Evolutionary conservation across 2,888 invertebrate genomes (phyloP), one percentile per base, ranked within the genome.

Genomic region (Tineola bisselliella): DNA sequence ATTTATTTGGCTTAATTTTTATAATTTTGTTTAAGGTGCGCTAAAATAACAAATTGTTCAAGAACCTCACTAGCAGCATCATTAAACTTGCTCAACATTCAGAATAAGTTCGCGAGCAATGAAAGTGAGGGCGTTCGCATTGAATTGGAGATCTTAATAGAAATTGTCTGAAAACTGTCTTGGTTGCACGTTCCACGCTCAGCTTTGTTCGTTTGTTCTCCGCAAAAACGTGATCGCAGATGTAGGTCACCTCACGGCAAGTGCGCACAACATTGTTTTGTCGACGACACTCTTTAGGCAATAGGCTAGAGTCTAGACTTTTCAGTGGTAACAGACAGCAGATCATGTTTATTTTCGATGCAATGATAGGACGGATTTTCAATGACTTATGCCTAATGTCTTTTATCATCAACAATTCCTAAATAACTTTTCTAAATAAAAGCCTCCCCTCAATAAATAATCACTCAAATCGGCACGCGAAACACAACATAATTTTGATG

Each of bases 81-180:
- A 48, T 48, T 48, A n/a, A 48, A 13, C 15, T 48, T 48, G 48
- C 15, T 48, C 15, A 25, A 6, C 12, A 54, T 54, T 54, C 8
- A 12, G 12, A 54, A 54, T 54, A 48, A 72, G 73, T 74, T 76
- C 75, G 75, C 69, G 68, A 68, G 68, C 66, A 79, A 80, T 72
- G 84, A 86, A 84, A 84, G 86, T 79, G 82, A 84, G 76, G 76
- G 73, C 76, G 78, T 77, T 72, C 79, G 79, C 80, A 81, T 82
- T 81, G 76, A 79, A 73, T 69, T 71, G 71, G 75, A 79, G 77
- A 79, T 77, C 76, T 78, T 75, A 73, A 78, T 81, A 81, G 82
- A 81, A 83, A 82, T 75, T 69, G 69, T 74, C 75, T 76, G 77
- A 81, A 79, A 79, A 74, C 69, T 69, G 67, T 57, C 48, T 17